phyloP scores from a whole-genome alignment of 35 echinoderm and acorn worm species.

The Eucidaris tribuloides region DNA sequence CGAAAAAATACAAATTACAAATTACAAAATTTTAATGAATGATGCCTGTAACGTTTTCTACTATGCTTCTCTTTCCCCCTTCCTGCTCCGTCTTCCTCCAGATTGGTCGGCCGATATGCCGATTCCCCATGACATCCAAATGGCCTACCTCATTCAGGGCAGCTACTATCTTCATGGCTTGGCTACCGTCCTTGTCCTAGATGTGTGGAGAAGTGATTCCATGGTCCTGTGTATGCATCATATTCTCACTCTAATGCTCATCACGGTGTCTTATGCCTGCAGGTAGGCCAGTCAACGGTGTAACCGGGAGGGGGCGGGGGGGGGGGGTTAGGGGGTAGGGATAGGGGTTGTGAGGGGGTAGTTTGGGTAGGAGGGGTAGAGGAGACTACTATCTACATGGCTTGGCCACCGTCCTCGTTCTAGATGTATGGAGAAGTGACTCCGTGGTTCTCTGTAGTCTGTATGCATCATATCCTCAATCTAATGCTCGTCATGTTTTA shows the following conservation, averaged over 20 bases:
- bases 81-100: too few relatives aligned
- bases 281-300: conserved; percentile 29
- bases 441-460: conserved; percentile 77
- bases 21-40: too few relatives aligned
- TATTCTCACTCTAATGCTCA: conserved; percentile 77
- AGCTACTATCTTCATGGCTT: conserved; percentile 96
- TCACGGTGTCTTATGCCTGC: conserved; percentile 77
- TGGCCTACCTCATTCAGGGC: conserved; percentile 73
- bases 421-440: conserved; percentile 84
- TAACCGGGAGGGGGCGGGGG: too few relatives aligned
- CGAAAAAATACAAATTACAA: too few relatives aligned
- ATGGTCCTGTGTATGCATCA: conserved; percentile 84
- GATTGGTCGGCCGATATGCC: conserved; percentile 67
- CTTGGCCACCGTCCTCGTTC: conserved; percentile 62
- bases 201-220: conserved; percentile 83
- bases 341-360: too few relatives aligned
- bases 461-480: conserved; percentile 85
- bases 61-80: too few relatives aligned
- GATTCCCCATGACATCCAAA: conserved; percentile 60
- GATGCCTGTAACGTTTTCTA: too few relatives aligned
- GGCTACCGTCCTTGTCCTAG: conserved; percentile 66
- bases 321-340: too few relatives aligned
- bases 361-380: too few relatives aligned
- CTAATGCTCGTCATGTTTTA: conserved; percentile 74
- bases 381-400: conserved; percentile 98